Percentiles rank a stretch among this genome's conserved stretches.
Conservation (phyloP, 2,888 invertebrate species). For the Parapristionchus giblindavisi region DNA sequence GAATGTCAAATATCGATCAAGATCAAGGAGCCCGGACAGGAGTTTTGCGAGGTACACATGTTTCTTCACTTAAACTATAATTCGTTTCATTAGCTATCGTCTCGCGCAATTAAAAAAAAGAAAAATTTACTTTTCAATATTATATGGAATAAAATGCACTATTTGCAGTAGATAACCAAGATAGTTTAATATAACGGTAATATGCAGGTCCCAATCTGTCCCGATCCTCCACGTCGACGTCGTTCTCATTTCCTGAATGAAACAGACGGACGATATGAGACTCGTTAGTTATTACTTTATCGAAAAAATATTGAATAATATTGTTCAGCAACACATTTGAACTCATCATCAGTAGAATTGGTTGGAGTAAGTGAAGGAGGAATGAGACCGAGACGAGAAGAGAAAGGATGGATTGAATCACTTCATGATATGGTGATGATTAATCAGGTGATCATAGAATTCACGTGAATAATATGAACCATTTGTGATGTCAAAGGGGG, state of each 20-base stretch:
- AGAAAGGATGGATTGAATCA: constrained; percentile 28
- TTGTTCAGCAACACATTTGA: not conserved
- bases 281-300: not conserved
- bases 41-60: constrained; percentile 59
- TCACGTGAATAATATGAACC: too few species aligned
- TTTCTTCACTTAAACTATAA: not conserved
- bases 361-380: constrained; percentile 15
- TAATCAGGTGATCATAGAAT: not conserved
- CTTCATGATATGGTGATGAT: constrained; percentile 16
- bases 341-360: constrained; percentile 16
- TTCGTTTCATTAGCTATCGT: not conserved
- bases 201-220: constrained; percentile 58
- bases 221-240: constrained; percentile 61
- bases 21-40: constrained; percentile 65
- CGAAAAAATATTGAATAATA: not conserved
- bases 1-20: constrained; percentile 67
- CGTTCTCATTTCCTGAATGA: constrained; percentile 42
- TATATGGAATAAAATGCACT: not conserved
- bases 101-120: not conserved
- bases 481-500: too few species aligned
- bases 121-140: not conserved
- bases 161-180: not conserved
- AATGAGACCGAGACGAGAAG: not conserved
- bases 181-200: not conserved
- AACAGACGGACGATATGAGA: constrained; percentile 24